Conservation (phyloP, 2,797 vertebrate genomes). For the Gymnocypris eckloni region DNA sequence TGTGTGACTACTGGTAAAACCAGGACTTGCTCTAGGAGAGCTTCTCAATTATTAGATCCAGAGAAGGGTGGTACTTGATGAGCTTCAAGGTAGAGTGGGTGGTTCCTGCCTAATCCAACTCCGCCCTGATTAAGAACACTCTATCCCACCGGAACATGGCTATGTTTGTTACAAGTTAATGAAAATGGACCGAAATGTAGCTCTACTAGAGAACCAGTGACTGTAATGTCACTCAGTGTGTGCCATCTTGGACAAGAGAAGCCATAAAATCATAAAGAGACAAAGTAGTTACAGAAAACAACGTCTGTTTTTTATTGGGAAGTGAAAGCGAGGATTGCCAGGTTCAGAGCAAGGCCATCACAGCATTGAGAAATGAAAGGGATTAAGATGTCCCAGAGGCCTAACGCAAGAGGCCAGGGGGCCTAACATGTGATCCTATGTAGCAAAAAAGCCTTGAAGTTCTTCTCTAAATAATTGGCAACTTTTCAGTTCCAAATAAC, state of each 20-base stretch:
- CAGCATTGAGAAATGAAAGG: slow-evolving; percentile 60
- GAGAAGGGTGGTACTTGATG: slow-evolving; percentile 50
- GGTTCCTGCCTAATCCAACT: slow-evolving; percentile 52
- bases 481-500: slow-evolving; percentile 38
- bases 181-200: neutral
- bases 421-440: slow-evolving; percentile 35
- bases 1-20: slow-evolving; percentile 80
- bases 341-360: slow-evolving; percentile 60
- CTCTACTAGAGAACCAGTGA: slow-evolving; percentile 21
- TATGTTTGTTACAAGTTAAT: neutral
- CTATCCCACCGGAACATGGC: neutral
- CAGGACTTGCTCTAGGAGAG: slow-evolving; percentile 65
- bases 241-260: slow-evolving; percentile 26
- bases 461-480: slow-evolving; percentile 15
- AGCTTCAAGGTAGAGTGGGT: slow-evolving; percentile 45
- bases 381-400: slow-evolving; percentile 74
- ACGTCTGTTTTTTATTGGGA: slow-evolving; percentile 47
- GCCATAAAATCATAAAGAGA: neutral
- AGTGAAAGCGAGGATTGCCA: slow-evolving; percentile 44
- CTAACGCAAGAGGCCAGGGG: slow-evolving; percentile 57
- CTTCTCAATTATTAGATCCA: slow-evolving; percentile 61
- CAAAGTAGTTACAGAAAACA: neutral
- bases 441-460: slow-evolving; percentile 46
- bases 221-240: slow-evolving; percentile 24
- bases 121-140: neutral